Conservation (phyloP, 2,113 vertebrate genomes). For the Cyprinodon brontotheroides region DNA sequence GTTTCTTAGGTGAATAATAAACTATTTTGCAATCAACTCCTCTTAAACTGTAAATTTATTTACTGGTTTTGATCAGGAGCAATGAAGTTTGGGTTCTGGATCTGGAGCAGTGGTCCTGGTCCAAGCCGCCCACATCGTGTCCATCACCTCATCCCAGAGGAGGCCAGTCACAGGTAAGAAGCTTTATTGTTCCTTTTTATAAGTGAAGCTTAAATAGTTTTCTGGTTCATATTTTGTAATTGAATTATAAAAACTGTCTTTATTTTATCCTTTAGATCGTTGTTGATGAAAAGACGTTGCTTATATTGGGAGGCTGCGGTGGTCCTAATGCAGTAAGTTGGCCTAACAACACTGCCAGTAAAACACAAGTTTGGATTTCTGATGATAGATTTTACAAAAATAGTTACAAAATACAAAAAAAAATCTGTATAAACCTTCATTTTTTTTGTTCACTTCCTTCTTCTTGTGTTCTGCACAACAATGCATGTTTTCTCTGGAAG, state of each 20-base stretch:
- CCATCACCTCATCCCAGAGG: constrained; percentile 91
- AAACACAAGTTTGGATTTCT: background rate
- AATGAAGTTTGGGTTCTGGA: constrained; percentile 97
- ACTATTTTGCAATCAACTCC: background rate
- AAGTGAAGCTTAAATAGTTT: background rate
- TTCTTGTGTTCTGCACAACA: too few species aligned
- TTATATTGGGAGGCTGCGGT: constrained; percentile 95
- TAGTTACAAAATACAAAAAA: background rate
- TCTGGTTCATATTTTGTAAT: background rate
- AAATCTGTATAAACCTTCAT: too few species aligned
- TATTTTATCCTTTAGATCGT: constrained; percentile 83
- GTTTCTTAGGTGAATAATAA: background rate
- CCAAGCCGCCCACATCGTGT: constrained; percentile 88
- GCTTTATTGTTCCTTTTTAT: background rate
- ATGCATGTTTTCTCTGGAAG: too few species aligned
- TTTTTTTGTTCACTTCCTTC: too few species aligned
- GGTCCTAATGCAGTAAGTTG: constrained; percentile 96
- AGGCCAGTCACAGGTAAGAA: constrained; percentile 93
- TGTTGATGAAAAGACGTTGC: constrained; percentile 90
- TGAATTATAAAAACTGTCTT: background rate
- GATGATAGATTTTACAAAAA: background rate
- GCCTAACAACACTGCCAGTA: background rate
- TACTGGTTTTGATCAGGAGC: constrained; percentile 83
- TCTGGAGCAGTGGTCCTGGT: constrained; percentile 98
- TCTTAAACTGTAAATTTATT: constrained; percentile 1